Evolutionary conservation across 2,888 invertebrate species (phyloP).

Genomic region (Lasiommata megera): DNA sequence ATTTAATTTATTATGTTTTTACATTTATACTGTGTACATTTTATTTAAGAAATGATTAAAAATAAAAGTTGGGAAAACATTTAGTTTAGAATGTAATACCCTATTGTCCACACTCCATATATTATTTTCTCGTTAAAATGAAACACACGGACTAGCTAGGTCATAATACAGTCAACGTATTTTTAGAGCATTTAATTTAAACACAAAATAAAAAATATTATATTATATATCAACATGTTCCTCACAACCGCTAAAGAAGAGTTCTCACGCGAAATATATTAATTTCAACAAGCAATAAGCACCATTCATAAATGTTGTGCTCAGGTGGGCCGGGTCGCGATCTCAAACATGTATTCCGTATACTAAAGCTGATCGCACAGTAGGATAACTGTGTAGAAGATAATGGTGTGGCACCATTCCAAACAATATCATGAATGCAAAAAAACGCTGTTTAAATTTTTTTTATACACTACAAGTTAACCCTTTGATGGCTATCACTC

Average conservation of each 20-base stretch:
- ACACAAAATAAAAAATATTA: slow-evolving; percentile 51
- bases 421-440: no score
- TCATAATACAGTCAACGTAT: slow-evolving; percentile 41
- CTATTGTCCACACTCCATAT: neutral
- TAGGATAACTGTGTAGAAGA: no score
- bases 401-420: neutral
- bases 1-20: neutral
- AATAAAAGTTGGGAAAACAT: no score
- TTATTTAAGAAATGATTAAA: no score
- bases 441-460: no score
- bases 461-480: no score
- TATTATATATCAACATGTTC: slow-evolving; percentile 61
- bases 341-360: slow-evolving; percentile 15
- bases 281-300: slow-evolving; percentile 57
- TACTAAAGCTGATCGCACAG: slow-evolving; percentile 1
- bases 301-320: slow-evolving; percentile 60
- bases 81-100: neutral
- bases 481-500: no score
- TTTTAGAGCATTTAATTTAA: slow-evolving; percentile 43
- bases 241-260: slow-evolving; percentile 69
- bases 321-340: slow-evolving; percentile 47
- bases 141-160: slow-evolving; percentile 55
- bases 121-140: slow-evolving; percentile 24
- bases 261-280: slow-evolving; percentile 43
- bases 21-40: neutral